Conservation (phyloP, 2,888 invertebrate genomes). For the Pardosa pseudoannulata region DNA sequence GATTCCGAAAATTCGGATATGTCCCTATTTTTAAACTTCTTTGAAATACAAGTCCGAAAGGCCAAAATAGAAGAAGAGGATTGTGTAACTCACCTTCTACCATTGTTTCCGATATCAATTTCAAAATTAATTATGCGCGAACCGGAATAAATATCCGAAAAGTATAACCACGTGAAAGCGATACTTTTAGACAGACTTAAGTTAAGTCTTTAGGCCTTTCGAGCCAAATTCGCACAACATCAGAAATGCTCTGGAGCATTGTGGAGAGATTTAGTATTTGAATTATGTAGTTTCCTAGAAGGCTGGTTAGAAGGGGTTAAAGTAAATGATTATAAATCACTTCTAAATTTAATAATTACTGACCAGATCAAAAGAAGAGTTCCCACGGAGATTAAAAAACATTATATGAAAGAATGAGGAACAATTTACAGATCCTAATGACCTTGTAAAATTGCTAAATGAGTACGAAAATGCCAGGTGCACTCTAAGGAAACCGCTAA, state of each 20-base stretch:
- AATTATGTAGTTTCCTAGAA: neutral
- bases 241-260: neutral
- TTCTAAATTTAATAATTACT: neutral
- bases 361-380: slow-evolving; percentile 11
- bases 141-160: neutral
- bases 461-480: too few relatives aligned
- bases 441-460: too few relatives aligned
- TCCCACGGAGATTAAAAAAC: neutral
- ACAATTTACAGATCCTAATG: neutral
- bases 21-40: too few relatives aligned
- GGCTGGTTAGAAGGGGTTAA: neutral
- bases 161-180: neutral
- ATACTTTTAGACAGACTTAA: neutral
- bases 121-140: neutral
- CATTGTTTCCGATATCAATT: neutral
- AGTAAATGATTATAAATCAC: neutral
- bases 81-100: neutral
- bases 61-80: neutral
- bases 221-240: neutral
- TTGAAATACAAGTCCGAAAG: too few relatives aligned
- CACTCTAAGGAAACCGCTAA: too few relatives aligned
- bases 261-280: neutral
- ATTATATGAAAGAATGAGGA: neutral
- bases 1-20: too few relatives aligned
- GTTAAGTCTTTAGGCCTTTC: neutral